phyloP scores from a whole-genome alignment of 1,140 invertebrate species.

The Gryon sp. region DNA sequence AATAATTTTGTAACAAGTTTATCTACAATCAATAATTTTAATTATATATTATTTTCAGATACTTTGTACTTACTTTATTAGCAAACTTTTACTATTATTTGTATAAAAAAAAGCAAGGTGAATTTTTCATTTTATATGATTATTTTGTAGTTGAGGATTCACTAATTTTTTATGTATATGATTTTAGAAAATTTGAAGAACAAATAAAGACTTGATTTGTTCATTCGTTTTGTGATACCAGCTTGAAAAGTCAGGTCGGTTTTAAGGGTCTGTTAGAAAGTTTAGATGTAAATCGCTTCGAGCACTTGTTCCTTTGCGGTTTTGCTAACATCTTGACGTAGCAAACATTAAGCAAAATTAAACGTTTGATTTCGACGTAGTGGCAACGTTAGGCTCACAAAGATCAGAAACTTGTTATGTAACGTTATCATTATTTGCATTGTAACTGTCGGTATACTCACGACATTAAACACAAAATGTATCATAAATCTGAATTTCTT shows the following conservation, averaged over 20 bases:
- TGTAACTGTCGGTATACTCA: slow-evolving; percentile 4
- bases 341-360: slow-evolving; percentile 29
- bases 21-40: too few relatives aligned
- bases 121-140: too few relatives aligned
- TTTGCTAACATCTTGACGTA: slow-evolving; percentile 21
- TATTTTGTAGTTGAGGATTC: too few relatives aligned
- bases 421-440: slow-evolving; percentile 11
- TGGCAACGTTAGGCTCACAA: neutral
- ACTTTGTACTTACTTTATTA: too few relatives aligned
- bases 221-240: slow-evolving; percentile 30
- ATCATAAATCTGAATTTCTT: slow-evolving; percentile 17
- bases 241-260: neutral
- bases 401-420: slow-evolving; percentile 1
- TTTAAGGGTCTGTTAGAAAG: slow-evolving; percentile 24
- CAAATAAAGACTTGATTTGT: slow-evolving; percentile 20
- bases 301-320: slow-evolving; percentile 32
- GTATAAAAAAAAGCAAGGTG: too few relatives aligned
- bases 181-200: slow-evolving; percentile 30
- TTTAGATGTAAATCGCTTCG: slow-evolving; percentile 7
- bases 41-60: too few relatives aligned
- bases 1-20: too few relatives aligned
- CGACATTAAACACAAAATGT: slow-evolving; percentile 6
- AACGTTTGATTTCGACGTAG: slow-evolving; percentile 21
- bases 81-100: too few relatives aligned
- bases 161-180: too few relatives aligned